phyloP scores from a whole-genome alignment of 2,797 vertebrate species.

The Artibeus lituratus region DNA sequence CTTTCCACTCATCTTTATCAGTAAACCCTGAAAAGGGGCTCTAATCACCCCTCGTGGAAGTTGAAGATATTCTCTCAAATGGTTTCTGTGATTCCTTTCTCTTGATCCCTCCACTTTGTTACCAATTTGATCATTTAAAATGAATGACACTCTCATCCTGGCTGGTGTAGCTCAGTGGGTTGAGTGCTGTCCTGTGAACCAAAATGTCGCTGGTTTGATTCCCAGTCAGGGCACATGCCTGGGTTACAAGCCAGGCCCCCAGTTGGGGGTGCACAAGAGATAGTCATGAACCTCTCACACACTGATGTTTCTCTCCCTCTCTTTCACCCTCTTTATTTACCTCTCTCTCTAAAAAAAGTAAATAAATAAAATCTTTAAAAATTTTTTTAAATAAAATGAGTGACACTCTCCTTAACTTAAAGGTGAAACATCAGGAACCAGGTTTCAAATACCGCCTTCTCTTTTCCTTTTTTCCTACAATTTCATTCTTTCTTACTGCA shows the following conservation, averaged over 20 bases:
- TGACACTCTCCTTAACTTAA: background rate
- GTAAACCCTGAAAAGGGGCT: background rate
- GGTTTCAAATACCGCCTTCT: background rate
- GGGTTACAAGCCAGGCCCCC: too few relatives aligned
- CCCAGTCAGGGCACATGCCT: too few relatives aligned
- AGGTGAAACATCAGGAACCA: background rate
- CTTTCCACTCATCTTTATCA: background rate
- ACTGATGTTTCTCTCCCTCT: too few relatives aligned
- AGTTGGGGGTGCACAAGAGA: too few relatives aligned
- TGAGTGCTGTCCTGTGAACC: too few relatives aligned
- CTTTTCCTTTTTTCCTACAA: background rate
- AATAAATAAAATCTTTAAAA: too few relatives aligned
- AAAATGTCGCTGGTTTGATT: too few relatives aligned
- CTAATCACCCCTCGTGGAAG: background rate
- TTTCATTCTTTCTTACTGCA: background rate
- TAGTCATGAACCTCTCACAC: too few relatives aligned
- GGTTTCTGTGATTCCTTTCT: background rate
- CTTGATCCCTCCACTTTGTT: background rate
- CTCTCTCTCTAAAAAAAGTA: too few relatives aligned
- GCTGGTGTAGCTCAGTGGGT: too few relatives aligned
- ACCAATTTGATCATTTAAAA: background rate
- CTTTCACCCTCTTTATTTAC: too few relatives aligned
- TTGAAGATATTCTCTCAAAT: background rate
- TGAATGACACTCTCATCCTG: background rate
- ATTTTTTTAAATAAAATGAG: background rate